Conservation (phyloP, 2,797 vertebrate species). For the Eospalax fontanierii region DNA sequence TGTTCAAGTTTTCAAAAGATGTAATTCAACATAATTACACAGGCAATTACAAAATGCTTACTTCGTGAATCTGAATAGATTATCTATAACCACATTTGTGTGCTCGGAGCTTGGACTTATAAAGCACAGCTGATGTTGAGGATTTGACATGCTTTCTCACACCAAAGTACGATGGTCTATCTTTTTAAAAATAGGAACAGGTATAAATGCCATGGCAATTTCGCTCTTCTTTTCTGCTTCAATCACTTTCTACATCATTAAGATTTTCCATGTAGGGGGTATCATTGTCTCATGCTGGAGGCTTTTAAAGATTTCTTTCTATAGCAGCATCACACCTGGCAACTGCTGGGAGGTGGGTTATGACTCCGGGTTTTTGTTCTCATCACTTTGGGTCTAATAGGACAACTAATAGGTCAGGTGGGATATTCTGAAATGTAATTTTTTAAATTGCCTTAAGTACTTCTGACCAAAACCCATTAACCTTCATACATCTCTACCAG, state of each 20-base stretch:
- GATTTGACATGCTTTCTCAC: constrained; percentile 37
- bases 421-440: constrained; percentile 70
- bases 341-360: constrained; percentile 47
- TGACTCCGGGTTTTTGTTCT: constrained; percentile 58
- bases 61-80: constrained; percentile 67
- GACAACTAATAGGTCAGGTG: constrained; percentile 73
- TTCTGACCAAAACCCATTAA: constrained; percentile 80
- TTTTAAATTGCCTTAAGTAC: constrained; percentile 76
- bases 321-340: constrained; percentile 41
- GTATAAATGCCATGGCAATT: constrained; percentile 31
- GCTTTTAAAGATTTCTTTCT: constrained; percentile 70
- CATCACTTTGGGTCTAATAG: constrained; percentile 74
- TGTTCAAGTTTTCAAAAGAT: constrained; percentile 51
- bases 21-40: constrained; percentile 71
- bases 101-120: background rate
- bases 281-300: constrained; percentile 58
- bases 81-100: constrained; percentile 60
- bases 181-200: constrained; percentile 59
- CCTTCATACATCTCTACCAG: constrained; percentile 41
- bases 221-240: constrained; percentile 42
- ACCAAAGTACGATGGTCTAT: background rate
- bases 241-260: constrained; percentile 70
- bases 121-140: constrained; percentile 26
- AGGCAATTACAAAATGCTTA: constrained; percentile 59
- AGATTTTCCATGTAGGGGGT: constrained; percentile 61